A percentile compares a stretch with the other conserved stretches of the same genome.
These are phyloP conservation scores for Cataglyphis hispanica DNA, from an alignment of 1,140 invertebrate genomes.

Conservation along the genomic window DNA sequence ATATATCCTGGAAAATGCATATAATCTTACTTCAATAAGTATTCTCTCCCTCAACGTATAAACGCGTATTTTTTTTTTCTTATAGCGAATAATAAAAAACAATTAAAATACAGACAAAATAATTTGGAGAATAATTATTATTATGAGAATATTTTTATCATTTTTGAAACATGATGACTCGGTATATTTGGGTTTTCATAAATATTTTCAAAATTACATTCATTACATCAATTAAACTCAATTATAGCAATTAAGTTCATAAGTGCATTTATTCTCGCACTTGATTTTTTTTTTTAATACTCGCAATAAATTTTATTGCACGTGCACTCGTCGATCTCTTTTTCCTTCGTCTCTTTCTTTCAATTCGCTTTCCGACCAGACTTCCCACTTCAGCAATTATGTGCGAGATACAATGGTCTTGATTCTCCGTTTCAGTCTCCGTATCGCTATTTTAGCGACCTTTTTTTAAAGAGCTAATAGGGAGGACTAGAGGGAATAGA, in stretches of 20 bases:
- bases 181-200: conserved; percentile 5
- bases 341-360: background rate
- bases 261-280: background rate
- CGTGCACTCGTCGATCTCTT: conserved; percentile 12
- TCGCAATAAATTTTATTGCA: conserved; percentile 30
- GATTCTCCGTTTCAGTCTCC: conserved; percentile 66
- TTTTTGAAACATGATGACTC: background rate
- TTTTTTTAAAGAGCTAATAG: conserved; percentile 19
- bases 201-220: conserved; percentile 7
- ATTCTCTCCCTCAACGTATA: background rate
- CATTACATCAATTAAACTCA: too few relatives aligned
- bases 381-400: conserved; percentile 74
- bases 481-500: conserved; percentile 3
- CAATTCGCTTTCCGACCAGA: conserved; percentile 12
- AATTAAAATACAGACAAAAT: too few relatives aligned
- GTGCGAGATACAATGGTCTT: conserved; percentile 76
- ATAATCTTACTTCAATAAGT: background rate
- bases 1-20: background rate
- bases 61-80: background rate
- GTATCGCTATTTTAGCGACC: conserved; percentile 38
- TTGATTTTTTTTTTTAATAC: background rate
- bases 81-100: background rate
- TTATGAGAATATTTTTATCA: too few relatives aligned
- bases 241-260: too few relatives aligned
- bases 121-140: too few relatives aligned